phyloP scores from a whole-genome alignment of 2,888 invertebrate species.

The Mesoligia furuncula region DNA sequence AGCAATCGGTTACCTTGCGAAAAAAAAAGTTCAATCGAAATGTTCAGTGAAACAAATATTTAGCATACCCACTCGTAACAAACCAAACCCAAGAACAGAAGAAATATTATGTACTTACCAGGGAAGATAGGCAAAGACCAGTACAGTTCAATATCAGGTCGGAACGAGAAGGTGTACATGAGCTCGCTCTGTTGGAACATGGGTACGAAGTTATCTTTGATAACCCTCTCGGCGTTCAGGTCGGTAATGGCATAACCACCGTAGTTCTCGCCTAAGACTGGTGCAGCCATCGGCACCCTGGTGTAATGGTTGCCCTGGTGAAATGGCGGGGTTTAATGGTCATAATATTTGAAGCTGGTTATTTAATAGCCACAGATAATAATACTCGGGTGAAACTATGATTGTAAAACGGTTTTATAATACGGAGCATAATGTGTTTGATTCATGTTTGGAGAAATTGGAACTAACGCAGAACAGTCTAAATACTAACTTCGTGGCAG shows the following conservation, averaged over 20 bases:
- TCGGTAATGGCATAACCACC: slow-evolving; percentile 85
- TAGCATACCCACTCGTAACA: neutral
- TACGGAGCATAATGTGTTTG: neutral
- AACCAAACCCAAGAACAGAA: neutral
- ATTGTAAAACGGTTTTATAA: neutral
- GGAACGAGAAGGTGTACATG: slow-evolving; percentile 79
- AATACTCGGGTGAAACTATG: neutral
- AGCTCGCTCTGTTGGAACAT: slow-evolving; percentile 84
- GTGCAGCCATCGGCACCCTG: slow-evolving; percentile 80
- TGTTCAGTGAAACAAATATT: neutral
- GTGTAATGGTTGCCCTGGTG: slow-evolving; percentile 80
- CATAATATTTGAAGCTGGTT: neutral
- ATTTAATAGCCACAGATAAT: neutral
- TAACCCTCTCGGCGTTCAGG: slow-evolving; percentile 76
- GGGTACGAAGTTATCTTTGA: slow-evolving; percentile 81
- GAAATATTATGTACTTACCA: slow-evolving; percentile 70
- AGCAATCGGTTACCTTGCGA: slow-evolving; percentile 92
- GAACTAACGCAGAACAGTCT: neutral
- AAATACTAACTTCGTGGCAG: slow-evolving; percentile 91
- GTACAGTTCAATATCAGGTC: slow-evolving; percentile 78
- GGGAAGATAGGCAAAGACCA: slow-evolving; percentile 87
- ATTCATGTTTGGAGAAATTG: neutral
- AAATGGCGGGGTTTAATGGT: neutral
- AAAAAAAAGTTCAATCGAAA: neutral
- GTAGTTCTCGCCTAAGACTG: slow-evolving; percentile 82